Evolutionary conservation across 2,113 vertebrate genomes (phyloP).

Genomic region (Myiopsitta monachus): DNA sequence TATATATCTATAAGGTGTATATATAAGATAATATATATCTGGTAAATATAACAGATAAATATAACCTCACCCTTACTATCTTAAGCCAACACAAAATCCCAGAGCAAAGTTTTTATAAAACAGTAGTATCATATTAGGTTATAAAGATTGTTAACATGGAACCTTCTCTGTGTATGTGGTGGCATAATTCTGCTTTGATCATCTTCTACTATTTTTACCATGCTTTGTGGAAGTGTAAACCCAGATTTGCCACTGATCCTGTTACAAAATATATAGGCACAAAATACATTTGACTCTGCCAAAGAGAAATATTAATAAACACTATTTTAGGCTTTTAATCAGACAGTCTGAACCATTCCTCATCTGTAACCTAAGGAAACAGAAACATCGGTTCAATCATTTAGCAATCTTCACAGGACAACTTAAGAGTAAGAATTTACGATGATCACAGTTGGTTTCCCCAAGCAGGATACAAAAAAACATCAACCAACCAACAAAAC

Average conservation of each 20-base stretch:
- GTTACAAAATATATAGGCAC: neutral
- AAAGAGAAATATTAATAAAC: neutral
- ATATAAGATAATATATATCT: neutral
- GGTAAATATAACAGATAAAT: neutral
- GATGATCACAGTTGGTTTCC: neutral
- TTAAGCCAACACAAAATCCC: neutral
- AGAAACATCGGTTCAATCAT: neutral
- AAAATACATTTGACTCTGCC: neutral
- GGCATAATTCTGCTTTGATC: neutral
- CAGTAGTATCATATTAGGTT: neutral
- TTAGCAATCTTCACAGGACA: neutral
- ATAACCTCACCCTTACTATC: neutral
- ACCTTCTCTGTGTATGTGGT: neutral
- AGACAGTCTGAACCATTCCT: neutral
- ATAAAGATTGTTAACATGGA: neutral
- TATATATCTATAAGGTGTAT: too few relatives aligned
- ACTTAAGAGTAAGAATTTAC: neutral
- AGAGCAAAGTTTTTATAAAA: neutral
- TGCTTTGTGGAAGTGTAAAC: neutral
- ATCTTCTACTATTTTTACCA: neutral
- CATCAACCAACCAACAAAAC: neutral
- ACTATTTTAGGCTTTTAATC: neutral
- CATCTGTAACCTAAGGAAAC: neutral
- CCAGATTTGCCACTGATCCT: neutral
- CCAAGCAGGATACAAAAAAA: neutral